phyloP scores from a whole-genome alignment of 2,888 invertebrate species.

The Ashinkailepas kermadecensis region DNA sequence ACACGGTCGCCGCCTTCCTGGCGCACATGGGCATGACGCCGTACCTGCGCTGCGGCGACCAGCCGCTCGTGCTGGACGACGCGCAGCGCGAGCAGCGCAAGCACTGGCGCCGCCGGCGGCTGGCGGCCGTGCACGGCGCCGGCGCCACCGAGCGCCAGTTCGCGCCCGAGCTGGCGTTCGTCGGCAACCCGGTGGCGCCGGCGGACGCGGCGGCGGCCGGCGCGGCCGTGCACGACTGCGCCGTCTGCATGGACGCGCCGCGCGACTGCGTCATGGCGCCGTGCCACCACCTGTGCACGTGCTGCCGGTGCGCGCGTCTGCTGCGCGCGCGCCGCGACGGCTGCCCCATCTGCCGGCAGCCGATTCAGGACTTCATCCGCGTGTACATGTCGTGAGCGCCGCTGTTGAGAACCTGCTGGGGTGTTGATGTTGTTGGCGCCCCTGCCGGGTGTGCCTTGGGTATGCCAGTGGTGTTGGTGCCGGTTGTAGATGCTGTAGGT shows the following conservation, averaged over 20 bases:
- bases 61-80: conserved; percentile 44
- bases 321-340: not conserved
- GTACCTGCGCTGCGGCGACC: conserved; percentile 44
- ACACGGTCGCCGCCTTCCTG: conserved; percentile 41
- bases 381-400: not conserved
- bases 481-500: no score
- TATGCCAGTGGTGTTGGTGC: no score
- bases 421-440: no score
- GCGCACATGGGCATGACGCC: conserved; percentile 46
- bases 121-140: not conserved
- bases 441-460: no score
- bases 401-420: no score
- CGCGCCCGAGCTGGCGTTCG: conserved; percentile 5
- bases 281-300: conserved; percentile 1
- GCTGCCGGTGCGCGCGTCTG: conserved; percentile 22
- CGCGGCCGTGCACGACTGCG: conserved; percentile 7
- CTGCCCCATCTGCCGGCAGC: conserved; percentile 17
- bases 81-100: conserved; percentile 42
- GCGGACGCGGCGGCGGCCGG: not conserved
- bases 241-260: conserved; percentile 13
- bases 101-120: not conserved
- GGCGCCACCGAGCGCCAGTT: not conserved
- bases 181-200: conserved; percentile 3
- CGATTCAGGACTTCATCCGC: conserved; percentile 4
- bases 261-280: conserved; percentile 8